Percentiles rank a stretch among this genome's conserved stretches.
These are phyloP conservation scores for Dioctria rufipes DNA, from an alignment of 2,888 invertebrate species.

Conservation along the genomic window DNA sequence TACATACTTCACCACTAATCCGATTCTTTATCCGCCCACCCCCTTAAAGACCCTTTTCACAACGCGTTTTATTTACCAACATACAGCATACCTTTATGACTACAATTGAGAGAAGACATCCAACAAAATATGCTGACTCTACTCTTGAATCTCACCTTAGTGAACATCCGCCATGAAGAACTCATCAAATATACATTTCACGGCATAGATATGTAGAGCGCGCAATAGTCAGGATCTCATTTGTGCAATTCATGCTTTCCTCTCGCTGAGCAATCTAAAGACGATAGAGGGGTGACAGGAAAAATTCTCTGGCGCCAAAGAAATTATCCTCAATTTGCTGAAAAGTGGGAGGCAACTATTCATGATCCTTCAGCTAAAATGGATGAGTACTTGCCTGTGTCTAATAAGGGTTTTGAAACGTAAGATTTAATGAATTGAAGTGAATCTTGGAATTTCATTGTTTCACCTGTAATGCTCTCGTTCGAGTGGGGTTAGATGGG, in stretches of 20 bases:
- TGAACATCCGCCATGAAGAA: conserved; percentile 51
- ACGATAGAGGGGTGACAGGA: conserved; percentile 9
- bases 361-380: conserved; percentile 35
- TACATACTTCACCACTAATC: conserved; percentile 16
- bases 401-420: conserved; percentile 41
- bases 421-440: conserved; percentile 50
- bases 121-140: conserved; percentile 42
- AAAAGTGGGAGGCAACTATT: conserved; percentile 44
- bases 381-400: conserved; percentile 47
- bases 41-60: neutral
- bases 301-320: conserved; percentile 37
- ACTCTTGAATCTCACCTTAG: conserved; percentile 41
- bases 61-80: conserved; percentile 27
- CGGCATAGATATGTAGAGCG: conserved; percentile 17
- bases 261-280: neutral
- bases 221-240: conserved; percentile 15
- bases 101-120: conserved; percentile 38
- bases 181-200: conserved; percentile 53
- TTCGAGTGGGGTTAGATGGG: neutral
- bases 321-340: conserved; percentile 41
- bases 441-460: conserved; percentile 25
- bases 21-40: neutral
- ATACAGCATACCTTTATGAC: conserved; percentile 33
- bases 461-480: conserved; percentile 22
- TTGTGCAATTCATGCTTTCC: conserved; percentile 44